Evolutionary conservation across 2,113 vertebrate genomes (phyloP).

Genomic region (Galemys pyrenaicus): DNA sequence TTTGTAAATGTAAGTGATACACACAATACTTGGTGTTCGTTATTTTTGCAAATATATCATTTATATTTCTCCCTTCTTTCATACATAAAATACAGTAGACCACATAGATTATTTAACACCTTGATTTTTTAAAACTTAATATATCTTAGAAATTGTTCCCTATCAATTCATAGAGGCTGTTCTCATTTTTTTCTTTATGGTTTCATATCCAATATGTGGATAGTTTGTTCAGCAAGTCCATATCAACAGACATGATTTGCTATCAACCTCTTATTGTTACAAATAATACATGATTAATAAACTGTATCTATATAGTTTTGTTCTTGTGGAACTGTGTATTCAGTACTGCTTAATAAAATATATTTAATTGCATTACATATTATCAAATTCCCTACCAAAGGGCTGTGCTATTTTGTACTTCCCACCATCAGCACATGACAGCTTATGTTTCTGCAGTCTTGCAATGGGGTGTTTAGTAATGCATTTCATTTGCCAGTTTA

Average conservation of each 20-base stretch:
- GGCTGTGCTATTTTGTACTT: not conserved
- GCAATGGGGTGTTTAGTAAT: slow-evolving; percentile 9
- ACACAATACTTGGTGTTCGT: not conserved
- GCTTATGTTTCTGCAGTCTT: not conserved
- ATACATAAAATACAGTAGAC: not conserved
- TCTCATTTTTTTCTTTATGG: not conserved
- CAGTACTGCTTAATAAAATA: not conserved
- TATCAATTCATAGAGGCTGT: not conserved
- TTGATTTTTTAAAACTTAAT: not conserved
- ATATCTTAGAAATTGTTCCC: not conserved
- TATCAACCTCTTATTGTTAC: not conserved
- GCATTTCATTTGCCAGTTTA: slow-evolving; percentile 8
- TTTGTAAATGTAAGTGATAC: not conserved
- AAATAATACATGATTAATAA: not conserved
- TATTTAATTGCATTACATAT: slow-evolving; percentile 4
- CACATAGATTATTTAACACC: not conserved
- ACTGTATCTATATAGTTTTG: not conserved
- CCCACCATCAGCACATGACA: not conserved
- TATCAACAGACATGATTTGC: not conserved
- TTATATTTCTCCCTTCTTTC: not conserved
- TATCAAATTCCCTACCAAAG: slow-evolving; percentile 30
- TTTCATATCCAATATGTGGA: not conserved
- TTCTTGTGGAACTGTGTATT: not conserved
- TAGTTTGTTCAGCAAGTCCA: not conserved
- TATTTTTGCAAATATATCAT: not conserved